These are phyloP conservation scores for Beris morrisii DNA, from an alignment of 2,888 invertebrate genomes.

Conservation along the genomic window DNA sequence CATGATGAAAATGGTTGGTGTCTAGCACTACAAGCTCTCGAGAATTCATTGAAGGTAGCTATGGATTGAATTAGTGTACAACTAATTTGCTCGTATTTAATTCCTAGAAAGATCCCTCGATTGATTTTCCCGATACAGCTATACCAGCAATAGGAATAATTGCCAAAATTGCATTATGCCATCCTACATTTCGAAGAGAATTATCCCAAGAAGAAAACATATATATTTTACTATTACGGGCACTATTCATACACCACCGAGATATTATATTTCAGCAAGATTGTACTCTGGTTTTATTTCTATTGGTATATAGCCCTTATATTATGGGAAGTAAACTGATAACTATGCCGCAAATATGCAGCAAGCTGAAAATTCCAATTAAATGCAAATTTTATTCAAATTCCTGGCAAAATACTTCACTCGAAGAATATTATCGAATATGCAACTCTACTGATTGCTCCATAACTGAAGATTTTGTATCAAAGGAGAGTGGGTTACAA, in stretches of 20 bases:
- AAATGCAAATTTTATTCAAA: slow-evolving; percentile 41
- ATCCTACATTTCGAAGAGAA: slow-evolving; percentile 45
- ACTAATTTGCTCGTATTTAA: background rate
- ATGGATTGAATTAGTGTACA: background rate
- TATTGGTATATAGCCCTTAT: slow-evolving; percentile 45
- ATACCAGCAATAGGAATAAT: slow-evolving; percentile 49
- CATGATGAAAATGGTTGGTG: slow-evolving; percentile 44
- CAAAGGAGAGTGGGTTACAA: slow-evolving; percentile 30
- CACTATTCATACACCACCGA: slow-evolving; percentile 46
- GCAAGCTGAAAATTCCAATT: slow-evolving; percentile 45
- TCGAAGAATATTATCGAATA: slow-evolving; percentile 34
- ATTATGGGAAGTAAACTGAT: slow-evolving; percentile 39
- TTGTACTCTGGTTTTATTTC: slow-evolving; percentile 47
- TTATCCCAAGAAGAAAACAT: slow-evolving; percentile 45
- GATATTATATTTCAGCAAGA: slow-evolving; percentile 46
- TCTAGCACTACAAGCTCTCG: slow-evolving; percentile 44
- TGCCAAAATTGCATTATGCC: slow-evolving; percentile 46
- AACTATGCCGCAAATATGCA: slow-evolving; percentile 43
- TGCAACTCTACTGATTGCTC: slow-evolving; percentile 20
- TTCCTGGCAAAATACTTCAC: slow-evolving; percentile 14
- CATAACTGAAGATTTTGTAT: slow-evolving; percentile 4
- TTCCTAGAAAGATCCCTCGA: slow-evolving; percentile 35
- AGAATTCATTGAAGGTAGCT: slow-evolving; percentile 42
- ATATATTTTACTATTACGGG: slow-evolving; percentile 47
- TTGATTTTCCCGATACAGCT: slow-evolving; percentile 45